These are phyloP conservation scores for Ivindomyrus marchei DNA, from an alignment of 2,113 vertebrate species.

Conservation along the genomic window DNA sequence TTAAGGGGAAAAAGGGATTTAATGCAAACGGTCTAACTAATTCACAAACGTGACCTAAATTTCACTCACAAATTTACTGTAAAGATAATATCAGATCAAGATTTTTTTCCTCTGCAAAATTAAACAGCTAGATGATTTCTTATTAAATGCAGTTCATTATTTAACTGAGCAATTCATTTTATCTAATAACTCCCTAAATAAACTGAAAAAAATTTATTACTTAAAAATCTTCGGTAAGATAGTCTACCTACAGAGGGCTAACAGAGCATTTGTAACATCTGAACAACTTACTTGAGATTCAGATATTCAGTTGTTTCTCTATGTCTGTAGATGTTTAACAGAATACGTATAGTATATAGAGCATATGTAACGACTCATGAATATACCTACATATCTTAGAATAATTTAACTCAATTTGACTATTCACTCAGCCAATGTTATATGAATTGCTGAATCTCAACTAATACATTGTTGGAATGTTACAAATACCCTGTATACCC, in stretches of 20 bases:
- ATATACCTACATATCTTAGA: not conserved
- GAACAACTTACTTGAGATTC: not conserved
- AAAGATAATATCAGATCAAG: not conserved
- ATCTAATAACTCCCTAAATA: not conserved
- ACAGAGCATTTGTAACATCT: not conserved
- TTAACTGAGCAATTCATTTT: not conserved
- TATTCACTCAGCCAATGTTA: too few relatives aligned
- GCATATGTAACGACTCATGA: not conserved
- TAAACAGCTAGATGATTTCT: not conserved
- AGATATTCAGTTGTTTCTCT: not conserved
- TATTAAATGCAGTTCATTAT: not conserved
- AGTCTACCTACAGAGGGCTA: not conserved
- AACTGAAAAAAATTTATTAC: not conserved
- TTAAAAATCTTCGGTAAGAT: not conserved
- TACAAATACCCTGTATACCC: not conserved
- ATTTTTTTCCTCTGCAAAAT: not conserved
- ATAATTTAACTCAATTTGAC: too few relatives aligned
- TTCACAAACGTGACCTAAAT: not conserved
- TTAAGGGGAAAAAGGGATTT: not conserved
- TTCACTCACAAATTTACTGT: not conserved
- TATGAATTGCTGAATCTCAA: too few relatives aligned
- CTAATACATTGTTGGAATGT: not conserved
- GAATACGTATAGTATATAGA: not conserved
- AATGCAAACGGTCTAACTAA: not conserved
- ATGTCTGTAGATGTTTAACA: not conserved